These are phyloP conservation scores for Conger conger DNA, from an alignment of 2,113 vertebrate species.

Conservation along the genomic window DNA sequence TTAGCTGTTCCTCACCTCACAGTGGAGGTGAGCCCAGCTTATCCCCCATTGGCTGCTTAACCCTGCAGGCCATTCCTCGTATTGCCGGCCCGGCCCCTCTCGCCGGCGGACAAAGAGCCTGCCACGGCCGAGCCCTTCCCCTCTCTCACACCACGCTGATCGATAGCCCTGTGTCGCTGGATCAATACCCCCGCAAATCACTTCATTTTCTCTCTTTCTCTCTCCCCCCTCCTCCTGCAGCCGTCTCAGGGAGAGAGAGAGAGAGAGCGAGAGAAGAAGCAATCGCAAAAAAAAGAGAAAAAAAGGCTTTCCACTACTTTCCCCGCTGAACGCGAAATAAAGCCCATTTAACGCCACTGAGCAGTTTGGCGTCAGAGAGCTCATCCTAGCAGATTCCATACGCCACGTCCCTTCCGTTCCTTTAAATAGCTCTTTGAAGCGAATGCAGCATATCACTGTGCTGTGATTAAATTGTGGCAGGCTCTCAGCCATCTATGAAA, in stretches of 20 bases:
- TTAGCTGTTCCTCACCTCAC: too few relatives aligned
- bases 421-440: slow-evolving; percentile 55
- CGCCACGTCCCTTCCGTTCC: slow-evolving; percentile 25
- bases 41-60: too few relatives aligned
- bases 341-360: slow-evolving; percentile 46
- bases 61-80: not conserved
- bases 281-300: not conserved
- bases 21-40: not conserved
- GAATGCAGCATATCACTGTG: slow-evolving; percentile 59
- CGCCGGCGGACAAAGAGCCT: slow-evolving; percentile 39
- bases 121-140: slow-evolving; percentile 33
- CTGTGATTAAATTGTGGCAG: slow-evolving; percentile 56
- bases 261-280: not conserved
- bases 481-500: slow-evolving; percentile 50
- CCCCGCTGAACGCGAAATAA: slow-evolving; percentile 46
- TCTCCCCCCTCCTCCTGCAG: slow-evolving; percentile 11
- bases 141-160: slow-evolving; percentile 53
- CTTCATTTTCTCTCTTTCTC: slow-evolving; percentile 62
- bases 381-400: slow-evolving; percentile 49
- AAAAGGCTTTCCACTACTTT: not conserved
- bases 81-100: not conserved
- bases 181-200: slow-evolving; percentile 69
- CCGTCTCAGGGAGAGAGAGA: slow-evolving; percentile 11
- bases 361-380: slow-evolving; percentile 26
- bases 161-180: slow-evolving; percentile 56